Evolutionary conservation across 2,797 vertebrate species (phyloP).

Genomic region (Lagorchestes hirsutus): DNA sequence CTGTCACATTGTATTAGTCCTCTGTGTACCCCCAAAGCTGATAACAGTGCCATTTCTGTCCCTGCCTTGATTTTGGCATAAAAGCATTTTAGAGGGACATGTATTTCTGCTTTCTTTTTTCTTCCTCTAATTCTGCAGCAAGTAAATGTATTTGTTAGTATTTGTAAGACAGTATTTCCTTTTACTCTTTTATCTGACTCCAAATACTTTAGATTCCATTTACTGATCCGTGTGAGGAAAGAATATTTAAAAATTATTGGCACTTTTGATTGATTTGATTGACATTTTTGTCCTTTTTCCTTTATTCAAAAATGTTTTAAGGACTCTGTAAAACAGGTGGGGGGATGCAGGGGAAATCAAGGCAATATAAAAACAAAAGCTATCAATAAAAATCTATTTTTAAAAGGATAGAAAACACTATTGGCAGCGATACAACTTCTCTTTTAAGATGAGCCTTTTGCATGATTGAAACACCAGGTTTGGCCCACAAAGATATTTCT

Average conservation of each 20-base stretch:
- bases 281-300: neutral
- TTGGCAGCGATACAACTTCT: neutral
- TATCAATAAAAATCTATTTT: neutral
- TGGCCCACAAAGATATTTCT: neutral
- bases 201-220: neutral
- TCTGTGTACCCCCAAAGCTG: neutral
- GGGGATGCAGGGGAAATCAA: neutral
- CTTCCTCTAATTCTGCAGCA: constrained; percentile 7
- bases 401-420: neutral
- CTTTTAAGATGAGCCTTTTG: neutral
- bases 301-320: neutral
- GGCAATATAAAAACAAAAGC: neutral
- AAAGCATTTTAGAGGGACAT: constrained; percentile 35
- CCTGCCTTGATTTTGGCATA: constrained; percentile 11
- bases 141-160: neutral
- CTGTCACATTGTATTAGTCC: constrained; percentile 6
- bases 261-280: neutral
- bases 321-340: neutral
- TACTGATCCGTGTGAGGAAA: constrained; percentile 1
- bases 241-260: constrained; percentile 43
- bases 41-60: constrained; percentile 13
- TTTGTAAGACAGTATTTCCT: constrained; percentile 16
- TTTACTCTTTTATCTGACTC: constrained; percentile 6
- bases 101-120: neutral
- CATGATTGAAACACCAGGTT: neutral